Base-by-base conservation (phyloP, 2,113 vertebrate species). In the Myrmecophaga tridactyla region DNA sequence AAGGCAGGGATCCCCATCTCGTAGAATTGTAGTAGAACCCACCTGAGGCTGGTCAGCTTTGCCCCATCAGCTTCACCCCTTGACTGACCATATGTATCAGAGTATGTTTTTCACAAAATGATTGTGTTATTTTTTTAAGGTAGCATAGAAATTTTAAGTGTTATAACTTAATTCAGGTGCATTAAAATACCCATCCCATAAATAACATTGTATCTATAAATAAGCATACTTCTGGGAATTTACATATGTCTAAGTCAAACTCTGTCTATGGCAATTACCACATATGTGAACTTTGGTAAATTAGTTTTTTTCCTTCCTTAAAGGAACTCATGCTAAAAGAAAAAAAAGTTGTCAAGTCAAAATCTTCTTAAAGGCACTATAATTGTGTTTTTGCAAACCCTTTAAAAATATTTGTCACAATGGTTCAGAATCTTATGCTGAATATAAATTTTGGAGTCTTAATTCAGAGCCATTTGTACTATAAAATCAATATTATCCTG, bases 21-120 rank as follows among this genome's bases (percentile, higher is more conserved):
- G 6, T 9, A n/a, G 7, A 3, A 0, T 23, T 34, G 1, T 3
- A 29, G 34, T 13, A 39, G 6, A 20, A 18, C 7, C 1, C 15
- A 34, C 39, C 80, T 23, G 27, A 51, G 29, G 3, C 5, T 36
- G 48, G 53, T 48, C 41, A 39, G 3, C 51, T 15, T 18, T 27
- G 25, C 34, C 8, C 34, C 7, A 4, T 23, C 34, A 56, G 46
- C 8, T 39, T 53, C 6, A 12, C 25, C 29, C 29, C 34, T 53
- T 73, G 1, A 20, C 9, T 78, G 58, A 36, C 31, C 39, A 7
- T n/a, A 29, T 65, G 12, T 15, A 43, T 53, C 56, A 31, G 29
- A 23, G 20, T n/a, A 9, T 46, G 9, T 36, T 46, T 81, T 81
- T 41, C n/a, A 1, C 17, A 27, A 94, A 75, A 82, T 13, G 7